Percentiles rank a stretch among this genome's conserved stretches.
These are phyloP conservation scores for Andrena praecox DNA, from an alignment of 2,888 invertebrate species.

Conservation along the genomic window DNA sequence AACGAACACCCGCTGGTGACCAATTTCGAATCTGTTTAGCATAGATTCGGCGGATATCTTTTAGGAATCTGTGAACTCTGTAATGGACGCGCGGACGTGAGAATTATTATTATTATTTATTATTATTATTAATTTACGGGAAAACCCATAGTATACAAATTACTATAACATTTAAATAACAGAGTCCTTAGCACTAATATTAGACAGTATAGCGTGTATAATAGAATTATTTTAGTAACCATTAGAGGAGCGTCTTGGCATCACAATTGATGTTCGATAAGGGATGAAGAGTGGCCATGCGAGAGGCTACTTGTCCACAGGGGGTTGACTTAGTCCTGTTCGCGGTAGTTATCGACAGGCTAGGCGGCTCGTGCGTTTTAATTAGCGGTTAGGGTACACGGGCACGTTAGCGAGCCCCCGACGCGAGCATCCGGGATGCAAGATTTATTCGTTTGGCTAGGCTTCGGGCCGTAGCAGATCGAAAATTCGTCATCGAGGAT, in stretches of 20 bases:
- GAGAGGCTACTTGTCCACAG: not conserved
- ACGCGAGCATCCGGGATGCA: constrained; percentile 26
- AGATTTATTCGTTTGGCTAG: constrained; percentile 24
- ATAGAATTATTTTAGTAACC: too few relatives aligned
- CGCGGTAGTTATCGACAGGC: constrained; percentile 28
- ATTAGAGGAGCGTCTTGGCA: too few relatives aligned
- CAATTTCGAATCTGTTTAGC: not conserved
- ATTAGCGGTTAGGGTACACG: constrained; percentile 27
- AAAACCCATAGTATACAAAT: too few relatives aligned
- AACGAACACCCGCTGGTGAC: not conserved
- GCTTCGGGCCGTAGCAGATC: not conserved
- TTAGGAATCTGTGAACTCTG: too few relatives aligned
- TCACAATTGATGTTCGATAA: not conserved
- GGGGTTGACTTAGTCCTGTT: constrained; percentile 2
- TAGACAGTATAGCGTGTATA: too few relatives aligned
- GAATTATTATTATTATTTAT: too few relatives aligned
- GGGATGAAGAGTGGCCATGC: not conserved
- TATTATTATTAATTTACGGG: too few relatives aligned
- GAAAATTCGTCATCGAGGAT: constrained; percentile 21
- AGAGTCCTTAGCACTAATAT: too few relatives aligned
- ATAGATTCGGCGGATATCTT: not conserved
- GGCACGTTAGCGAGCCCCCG: not conserved
- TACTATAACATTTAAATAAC: too few relatives aligned
- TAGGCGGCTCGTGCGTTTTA: constrained; percentile 34
- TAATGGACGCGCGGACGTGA: not conserved